Base-by-base conservation (phyloP, 2,113 vertebrate species). In the Panthera uncia region DNA sequence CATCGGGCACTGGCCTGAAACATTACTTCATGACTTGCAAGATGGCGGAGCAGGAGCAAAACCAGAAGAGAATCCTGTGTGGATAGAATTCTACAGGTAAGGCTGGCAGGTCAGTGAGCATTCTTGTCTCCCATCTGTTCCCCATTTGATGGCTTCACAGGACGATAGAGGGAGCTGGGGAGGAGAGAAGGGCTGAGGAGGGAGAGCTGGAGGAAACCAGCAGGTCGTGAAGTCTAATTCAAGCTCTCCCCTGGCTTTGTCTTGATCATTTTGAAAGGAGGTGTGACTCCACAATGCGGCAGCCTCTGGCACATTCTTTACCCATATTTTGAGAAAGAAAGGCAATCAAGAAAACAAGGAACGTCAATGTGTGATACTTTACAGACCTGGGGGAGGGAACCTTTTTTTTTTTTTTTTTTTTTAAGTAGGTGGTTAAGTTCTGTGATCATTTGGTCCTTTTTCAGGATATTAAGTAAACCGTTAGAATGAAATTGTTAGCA, bases 401-500 rank as follows among this genome's bases (percentile, higher is more conserved):
- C 1, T 8, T 57, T 4, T 1, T 3, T 31, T 45, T 45, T 45
- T 45, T 38, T 38, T 38, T 82, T 76, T 79, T 29, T 73, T 61
- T 61, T 61, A 61, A 38, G 31, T 48, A 33, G 21, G 5, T 14
- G 7, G 52, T 73, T 79, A 85, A 82, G 18, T 68, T 78, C 52
- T 96, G 41, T 80, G 83, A 84, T 87, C 78, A 63, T 83, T 90
- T 68, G 41, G 68, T 48, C 27, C 50, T 57, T 76, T 69, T 79
- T 74, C 57, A 87, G 33, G 41, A 87, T 86, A 92, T 92, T 81
- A 92, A 88, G 65, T 89, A 88, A 97, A 91, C 18, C 11, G 4
- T 86, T 94, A 95, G 71, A 93, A 89, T 96, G 41, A 88, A 94
- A 90, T 65, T 61, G 63, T 92, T 84, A 90, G 73, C 87, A 92